Evolutionary conservation across 2,113 vertebrate genomes (phyloP), one percentile per base, ranked within the genome.

Genomic region (Heteronetta atricapilla): DNA sequence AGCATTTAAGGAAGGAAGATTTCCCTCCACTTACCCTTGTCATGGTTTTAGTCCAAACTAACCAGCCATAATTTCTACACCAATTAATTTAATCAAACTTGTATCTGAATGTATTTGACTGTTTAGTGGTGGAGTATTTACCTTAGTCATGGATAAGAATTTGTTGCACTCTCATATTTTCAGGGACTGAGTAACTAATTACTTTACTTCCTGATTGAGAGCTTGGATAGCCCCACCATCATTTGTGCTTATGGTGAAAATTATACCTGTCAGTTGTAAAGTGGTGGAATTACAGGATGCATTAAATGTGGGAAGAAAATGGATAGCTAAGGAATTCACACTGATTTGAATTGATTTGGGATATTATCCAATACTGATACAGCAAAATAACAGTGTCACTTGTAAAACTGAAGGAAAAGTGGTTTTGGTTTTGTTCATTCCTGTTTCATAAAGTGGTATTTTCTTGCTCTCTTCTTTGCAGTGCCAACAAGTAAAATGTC

Each of bases 181-280:
- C 58, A 70, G 11, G 78, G 28, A n/a, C 29, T 70, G 19, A 42
- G 9, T 50, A 86, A 69, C 4, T 8, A 79, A 55, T 50, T 48
- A 48, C 2, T 52, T 86, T 66, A 28, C 60, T 76, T 21, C 23
- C 46, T n/a, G 4, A 46, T 19, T 46, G 34, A 79, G 16, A 42
- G 33, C 0, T 0, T 33, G 31, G 23, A 28, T 34, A 77, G 11
- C 15, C 3, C 19, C 20, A 38, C 9, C 38, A 42, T 23, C 13
- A n/a, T 56, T 63, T 16, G 46, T 53, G 13, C 13, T 92, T 4
- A 62, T 21, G 36, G n/a, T 52, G 36, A 72, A 92, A 87, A 79
- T 70, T n/a, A 13, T 33, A 44, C 4, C 48, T 75, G 44, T 75
- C 22, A 40, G n/a, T 46, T 40, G 28, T 22, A 60, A 82, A 86